Base-by-base conservation (phyloP, 2,888 invertebrate species). In the Deilephila elpenor region DNA sequence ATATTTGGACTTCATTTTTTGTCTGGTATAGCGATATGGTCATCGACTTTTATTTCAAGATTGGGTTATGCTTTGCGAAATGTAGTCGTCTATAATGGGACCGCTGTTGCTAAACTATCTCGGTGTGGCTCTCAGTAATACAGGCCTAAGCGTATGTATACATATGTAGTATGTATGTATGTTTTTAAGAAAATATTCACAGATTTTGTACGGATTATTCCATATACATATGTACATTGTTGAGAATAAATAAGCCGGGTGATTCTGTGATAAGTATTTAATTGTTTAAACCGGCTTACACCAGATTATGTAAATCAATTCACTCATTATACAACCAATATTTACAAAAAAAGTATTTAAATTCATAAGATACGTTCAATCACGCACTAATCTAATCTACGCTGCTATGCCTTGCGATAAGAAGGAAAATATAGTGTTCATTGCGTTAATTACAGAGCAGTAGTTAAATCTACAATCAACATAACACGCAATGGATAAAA, bases 401-500 rank as follows among this genome's bases (percentile, higher is more conserved):
- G 17, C 25, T 67, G 44, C 25, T 44, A 17, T 25, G 44, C 14
- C 29, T 25, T 14, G 25, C 51, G 51, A 67, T 67, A 51, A 67
- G 8, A 25, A 67, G 14, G 5, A 44, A 44, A 56, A 67, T n/a
- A 19, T 51, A 17, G 25, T 17, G 25, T 25, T 14, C 67, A 67
- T 25, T 67, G 67, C 51, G 17, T 67, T 5, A 17, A 51, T 25
- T 17, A 0, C 14, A 25, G 5, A 14, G 17, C 25, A 1, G 67
- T 25, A 5, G 25, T 44, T 17, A 29, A 5, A 67, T 0, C 6
- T 2, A 51, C 25, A 51, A n/a, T 1, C 6, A 67, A 44, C 20
- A 67, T 51, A 67, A 44, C 51, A 25, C 20, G 51, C 67, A 67
- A 20, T 67, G 67, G 25, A 67, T 51, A 25, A 29, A 67, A 59